A percentile compares a stretch with the other conserved stretches of the same genome.
Evolutionary conservation across 2,113 vertebrate species (phyloP).

Genomic region (Aptenodytes forsteri): DNA sequence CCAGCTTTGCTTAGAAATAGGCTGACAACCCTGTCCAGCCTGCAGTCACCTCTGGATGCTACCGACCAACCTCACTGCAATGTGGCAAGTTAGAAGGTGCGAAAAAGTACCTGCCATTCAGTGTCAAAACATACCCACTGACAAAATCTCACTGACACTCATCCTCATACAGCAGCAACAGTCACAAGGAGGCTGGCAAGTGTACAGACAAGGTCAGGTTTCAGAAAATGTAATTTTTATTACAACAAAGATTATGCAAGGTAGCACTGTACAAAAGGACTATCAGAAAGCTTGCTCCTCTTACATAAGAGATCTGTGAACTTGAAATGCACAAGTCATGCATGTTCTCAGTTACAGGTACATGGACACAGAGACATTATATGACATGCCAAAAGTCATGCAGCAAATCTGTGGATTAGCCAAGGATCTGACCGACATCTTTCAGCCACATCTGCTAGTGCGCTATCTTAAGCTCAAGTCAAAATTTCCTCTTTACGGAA

Average conservation of each 20-base stretch:
- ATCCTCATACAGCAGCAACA: not conserved
- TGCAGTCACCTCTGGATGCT: not conserved
- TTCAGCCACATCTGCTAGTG: not conserved
- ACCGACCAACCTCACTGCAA: not conserved
- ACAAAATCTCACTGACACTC: not conserved
- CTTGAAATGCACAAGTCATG: not conserved
- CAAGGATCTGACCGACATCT: not conserved
- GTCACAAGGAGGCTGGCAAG: not conserved
- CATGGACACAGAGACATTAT: not conserved
- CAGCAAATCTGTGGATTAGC: not conserved
- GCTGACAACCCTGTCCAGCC: not conserved
- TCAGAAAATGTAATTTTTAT: not conserved
- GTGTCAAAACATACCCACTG: not conserved
- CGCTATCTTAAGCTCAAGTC: not conserved
- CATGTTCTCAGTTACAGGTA: not conserved
- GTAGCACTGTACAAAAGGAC: not conserved
- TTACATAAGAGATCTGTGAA: not conserved
- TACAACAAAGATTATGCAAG: not conserved
- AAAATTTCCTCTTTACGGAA: not conserved
- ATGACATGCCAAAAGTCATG: accelerated
- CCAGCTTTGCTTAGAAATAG: not conserved
- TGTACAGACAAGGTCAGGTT: not conserved
- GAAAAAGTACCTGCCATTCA: not conserved
- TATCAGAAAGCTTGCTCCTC: not conserved
- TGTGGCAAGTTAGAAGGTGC: not conserved